Conservation (phyloP, 2,888 invertebrate genomes). For the Loripinus fragilis region DNA sequence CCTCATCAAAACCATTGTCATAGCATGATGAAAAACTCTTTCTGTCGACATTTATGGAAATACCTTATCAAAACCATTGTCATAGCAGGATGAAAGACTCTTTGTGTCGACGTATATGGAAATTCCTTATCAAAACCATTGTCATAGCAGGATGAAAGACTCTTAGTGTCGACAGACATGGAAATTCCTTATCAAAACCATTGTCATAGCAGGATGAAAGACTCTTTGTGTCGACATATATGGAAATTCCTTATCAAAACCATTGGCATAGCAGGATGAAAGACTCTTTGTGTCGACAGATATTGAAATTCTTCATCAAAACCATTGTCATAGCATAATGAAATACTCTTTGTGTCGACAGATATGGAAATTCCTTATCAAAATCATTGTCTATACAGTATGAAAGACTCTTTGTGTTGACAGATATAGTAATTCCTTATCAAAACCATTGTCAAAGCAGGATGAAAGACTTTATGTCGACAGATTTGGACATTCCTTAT, state of each 20-base stretch:
- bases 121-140: too few relatives aligned
- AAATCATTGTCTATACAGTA: conserved; percentile 33
- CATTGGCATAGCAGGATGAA: too few relatives aligned
- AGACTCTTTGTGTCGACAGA: conserved; percentile 72
- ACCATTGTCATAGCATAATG: conserved; percentile 46
- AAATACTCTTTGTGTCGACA: conserved; percentile 74
- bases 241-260: too few relatives aligned
- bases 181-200: conserved; percentile 58
- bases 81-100: too few relatives aligned
- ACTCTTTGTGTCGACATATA: too few relatives aligned
- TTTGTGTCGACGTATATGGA: too few relatives aligned
- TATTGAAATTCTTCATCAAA: conserved; percentile 64
- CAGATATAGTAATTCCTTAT: conserved; percentile 64
- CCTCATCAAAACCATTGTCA: too few relatives aligned
- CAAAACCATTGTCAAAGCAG: conserved; percentile 33
- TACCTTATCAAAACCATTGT: too few relatives aligned
- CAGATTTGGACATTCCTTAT: conserved; percentile 64
- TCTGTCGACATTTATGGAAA: too few relatives aligned
- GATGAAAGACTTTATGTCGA: conserved; percentile 76
- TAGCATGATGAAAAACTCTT: too few relatives aligned
- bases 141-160: too few relatives aligned
- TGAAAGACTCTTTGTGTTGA: conserved; percentile 76
- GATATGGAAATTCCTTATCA: conserved; percentile 63
- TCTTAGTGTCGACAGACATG: conserved; percentile 72
- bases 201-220: conserved; percentile 13